Conservation (phyloP, 1,140 invertebrate species). For the Arion vulgaris region DNA sequence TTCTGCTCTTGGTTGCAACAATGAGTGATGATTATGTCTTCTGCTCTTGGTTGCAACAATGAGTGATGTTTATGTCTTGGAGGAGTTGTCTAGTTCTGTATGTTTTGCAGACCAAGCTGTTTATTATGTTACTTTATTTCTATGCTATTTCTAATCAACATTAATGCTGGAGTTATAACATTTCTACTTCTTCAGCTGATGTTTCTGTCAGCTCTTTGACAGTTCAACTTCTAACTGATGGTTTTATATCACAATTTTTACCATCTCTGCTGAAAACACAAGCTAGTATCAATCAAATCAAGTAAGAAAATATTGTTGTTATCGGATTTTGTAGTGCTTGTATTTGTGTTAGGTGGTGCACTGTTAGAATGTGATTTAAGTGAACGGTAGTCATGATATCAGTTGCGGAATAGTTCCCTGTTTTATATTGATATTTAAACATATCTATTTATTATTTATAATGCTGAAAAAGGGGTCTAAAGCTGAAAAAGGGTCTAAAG, state of each 20-base stretch:
- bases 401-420: neutral
- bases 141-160: too few species aligned
- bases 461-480: too few species aligned
- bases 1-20: too few species aligned
- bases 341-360: neutral
- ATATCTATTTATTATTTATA: neutral
- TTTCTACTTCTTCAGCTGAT: constrained; percentile 3
- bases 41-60: too few species aligned
- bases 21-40: too few species aligned
- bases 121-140: too few species aligned
- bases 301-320: constrained; percentile 10
- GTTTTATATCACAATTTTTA: constrained; percentile 16
- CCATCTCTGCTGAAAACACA: constrained; percentile 24
- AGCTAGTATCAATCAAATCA: constrained; percentile 14
- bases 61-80: too few species aligned
- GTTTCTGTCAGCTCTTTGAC: neutral
- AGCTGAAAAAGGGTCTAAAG: too few species aligned
- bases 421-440: neutral
- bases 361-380: too few species aligned
- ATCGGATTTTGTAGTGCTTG: neutral
- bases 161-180: too few species aligned
- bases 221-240: constrained; percentile 15
- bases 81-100: too few species aligned
- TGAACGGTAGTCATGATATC: neutral
- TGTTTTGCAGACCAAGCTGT: too few species aligned